These are phyloP conservation scores for Pelodytes ibericus DNA, from an alignment of 2,797 vertebrate species.

Conservation along the genomic window DNA sequence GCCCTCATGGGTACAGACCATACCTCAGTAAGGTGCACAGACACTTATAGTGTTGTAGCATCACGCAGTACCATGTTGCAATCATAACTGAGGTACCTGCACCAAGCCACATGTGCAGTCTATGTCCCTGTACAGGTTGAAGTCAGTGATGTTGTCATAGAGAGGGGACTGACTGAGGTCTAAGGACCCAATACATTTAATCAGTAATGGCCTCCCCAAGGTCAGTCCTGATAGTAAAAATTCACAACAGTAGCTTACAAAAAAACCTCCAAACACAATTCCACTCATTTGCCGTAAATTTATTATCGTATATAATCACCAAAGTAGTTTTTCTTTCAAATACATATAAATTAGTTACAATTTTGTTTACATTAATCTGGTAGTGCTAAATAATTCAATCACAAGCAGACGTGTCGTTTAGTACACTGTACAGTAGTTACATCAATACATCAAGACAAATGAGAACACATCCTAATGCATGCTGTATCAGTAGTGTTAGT, in stretches of 20 bases:
- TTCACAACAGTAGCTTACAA: not conserved
- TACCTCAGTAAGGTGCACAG: too few species aligned
- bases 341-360: conserved; percentile 2
- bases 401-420: not conserved
- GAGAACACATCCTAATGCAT: conserved; percentile 12
- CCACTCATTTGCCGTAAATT: not conserved
- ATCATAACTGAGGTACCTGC: too few species aligned
- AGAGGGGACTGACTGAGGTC: too few species aligned
- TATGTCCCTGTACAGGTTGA: too few species aligned
- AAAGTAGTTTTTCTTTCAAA: conserved; percentile 3
- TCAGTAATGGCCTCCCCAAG: too few species aligned
- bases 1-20: too few species aligned
- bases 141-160: too few species aligned
- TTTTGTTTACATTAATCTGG: conserved; percentile 6
- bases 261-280: not conserved
- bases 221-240: too few species aligned
- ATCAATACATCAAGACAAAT: conserved; percentile 22
- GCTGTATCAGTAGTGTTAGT: conserved; percentile 35
- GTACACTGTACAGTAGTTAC: conserved; percentile 9
- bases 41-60: too few species aligned
- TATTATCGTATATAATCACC: conserved; percentile 25
- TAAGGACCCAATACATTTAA: too few species aligned
- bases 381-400: conserved; percentile 9
- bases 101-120: too few species aligned
- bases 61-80: too few species aligned